phyloP scores from a whole-genome alignment of 2,113 vertebrate genomes.

The Pandion haliaetus region DNA sequence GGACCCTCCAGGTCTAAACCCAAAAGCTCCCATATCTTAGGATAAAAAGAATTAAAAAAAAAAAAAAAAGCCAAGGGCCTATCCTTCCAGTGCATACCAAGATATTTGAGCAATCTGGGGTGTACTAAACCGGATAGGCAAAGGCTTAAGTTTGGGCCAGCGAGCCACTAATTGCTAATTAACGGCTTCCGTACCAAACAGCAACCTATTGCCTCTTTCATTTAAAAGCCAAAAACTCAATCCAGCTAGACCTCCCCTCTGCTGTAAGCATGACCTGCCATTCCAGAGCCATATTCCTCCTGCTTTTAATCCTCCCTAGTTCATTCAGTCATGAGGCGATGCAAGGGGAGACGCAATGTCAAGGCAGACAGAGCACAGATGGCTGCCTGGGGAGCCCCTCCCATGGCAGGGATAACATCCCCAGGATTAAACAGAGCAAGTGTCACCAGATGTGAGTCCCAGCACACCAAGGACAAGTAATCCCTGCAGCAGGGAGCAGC shows the following conservation, averaged over 20 bases:
- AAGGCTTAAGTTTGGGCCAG: not conserved
- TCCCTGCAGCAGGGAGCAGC: not conserved
- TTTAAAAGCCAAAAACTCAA: not conserved
- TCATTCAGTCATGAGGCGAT: not conserved
- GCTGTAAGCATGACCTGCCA: not conserved
- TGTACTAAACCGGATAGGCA: not conserved
- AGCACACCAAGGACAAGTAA: not conserved
- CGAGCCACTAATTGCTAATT: not conserved
- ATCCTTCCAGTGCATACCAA: not conserved
- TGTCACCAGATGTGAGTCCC: not conserved
- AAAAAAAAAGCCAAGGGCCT: too few relatives aligned
- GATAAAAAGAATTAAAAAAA: not conserved
- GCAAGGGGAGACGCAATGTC: not conserved
- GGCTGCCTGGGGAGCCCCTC: not conserved
- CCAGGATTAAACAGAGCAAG: rapidly evolving
- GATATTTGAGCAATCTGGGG: not conserved
- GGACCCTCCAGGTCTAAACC: not conserved
- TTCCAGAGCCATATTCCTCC: not conserved
- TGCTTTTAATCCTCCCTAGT: not conserved
- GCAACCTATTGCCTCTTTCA: not conserved
- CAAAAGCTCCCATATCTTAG: not conserved
- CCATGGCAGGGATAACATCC: not conserved
- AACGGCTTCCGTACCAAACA: not conserved
- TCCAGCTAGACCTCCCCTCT: not conserved
- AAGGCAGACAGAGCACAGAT: not conserved